Evolutionary conservation across 1,140 invertebrate species (phyloP).

Genomic region (Anastrepha ludens): DNA sequence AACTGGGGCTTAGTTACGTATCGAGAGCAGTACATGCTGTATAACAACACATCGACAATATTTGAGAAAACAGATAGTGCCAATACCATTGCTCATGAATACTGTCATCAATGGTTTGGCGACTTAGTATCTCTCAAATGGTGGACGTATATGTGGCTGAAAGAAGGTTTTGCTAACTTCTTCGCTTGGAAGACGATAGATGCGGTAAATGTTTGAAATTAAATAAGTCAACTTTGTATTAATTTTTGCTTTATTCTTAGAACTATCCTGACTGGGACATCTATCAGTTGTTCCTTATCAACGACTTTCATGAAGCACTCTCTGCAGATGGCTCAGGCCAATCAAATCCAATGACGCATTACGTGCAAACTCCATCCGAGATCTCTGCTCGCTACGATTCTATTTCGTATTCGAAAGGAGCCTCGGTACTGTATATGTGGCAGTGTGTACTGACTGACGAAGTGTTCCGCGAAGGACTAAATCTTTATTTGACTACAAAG

Average conservation of each 20-base stretch:
- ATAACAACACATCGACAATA: slow-evolving; percentile 66
- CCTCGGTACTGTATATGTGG: slow-evolving; percentile 92
- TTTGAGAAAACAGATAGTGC: slow-evolving; percentile 76
- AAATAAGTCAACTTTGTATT: background rate
- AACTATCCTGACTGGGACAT: slow-evolving; percentile 82
- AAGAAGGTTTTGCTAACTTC: slow-evolving; percentile 77
- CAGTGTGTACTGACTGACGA: slow-evolving; percentile 88
- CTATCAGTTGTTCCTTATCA: slow-evolving; percentile 86
- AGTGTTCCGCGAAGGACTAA: slow-evolving; percentile 88
- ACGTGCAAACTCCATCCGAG: slow-evolving; percentile 82
- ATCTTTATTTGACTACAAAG: slow-evolving; percentile 83
- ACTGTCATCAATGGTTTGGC: slow-evolving; percentile 82
- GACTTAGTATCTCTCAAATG: slow-evolving; percentile 79
- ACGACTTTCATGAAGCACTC: slow-evolving; percentile 80
- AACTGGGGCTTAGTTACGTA: slow-evolving; percentile 73
- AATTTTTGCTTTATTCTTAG: slow-evolving; percentile 61
- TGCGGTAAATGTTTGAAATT: slow-evolving; percentile 66
- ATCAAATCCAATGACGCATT: slow-evolving; percentile 84
- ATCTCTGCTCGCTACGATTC: slow-evolving; percentile 86
- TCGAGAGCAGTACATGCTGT: slow-evolving; percentile 68
- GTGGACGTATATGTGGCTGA: slow-evolving; percentile 80
- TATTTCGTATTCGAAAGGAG: slow-evolving; percentile 84
- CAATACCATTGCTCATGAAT: slow-evolving; percentile 79
- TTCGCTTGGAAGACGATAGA: slow-evolving; percentile 58
- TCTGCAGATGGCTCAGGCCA: slow-evolving; percentile 79